phyloP scores from a whole-genome alignment of 2,888 invertebrate species.

The Cantharis flavilabris region DNA sequence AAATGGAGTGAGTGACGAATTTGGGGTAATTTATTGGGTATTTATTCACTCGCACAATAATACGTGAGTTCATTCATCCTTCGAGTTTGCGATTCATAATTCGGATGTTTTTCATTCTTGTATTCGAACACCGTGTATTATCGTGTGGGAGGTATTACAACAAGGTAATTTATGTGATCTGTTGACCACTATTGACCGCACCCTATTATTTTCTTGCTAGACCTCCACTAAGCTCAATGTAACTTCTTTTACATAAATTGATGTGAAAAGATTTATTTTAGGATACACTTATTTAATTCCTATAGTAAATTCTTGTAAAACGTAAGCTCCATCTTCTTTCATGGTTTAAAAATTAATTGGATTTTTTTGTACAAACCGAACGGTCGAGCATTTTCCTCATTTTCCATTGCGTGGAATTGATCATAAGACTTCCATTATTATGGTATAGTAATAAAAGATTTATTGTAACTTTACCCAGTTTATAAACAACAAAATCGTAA shows the following conservation, averaged over 20 bases:
- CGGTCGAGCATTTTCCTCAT: neutral
- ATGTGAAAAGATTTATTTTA: conserved; percentile 10
- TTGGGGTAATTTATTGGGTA: conserved; percentile 30
- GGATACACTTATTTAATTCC: neutral
- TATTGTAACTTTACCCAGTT: neutral
- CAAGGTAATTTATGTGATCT: conserved; percentile 31
- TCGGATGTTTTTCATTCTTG: conserved; percentile 23
- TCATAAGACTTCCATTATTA: neutral
- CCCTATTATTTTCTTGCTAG: conserved; percentile 28
- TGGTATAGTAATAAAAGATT: neutral
- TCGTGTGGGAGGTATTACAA: conserved; percentile 30
- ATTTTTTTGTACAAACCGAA: neutral
- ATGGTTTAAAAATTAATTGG: neutral
- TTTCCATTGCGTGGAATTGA: neutral
- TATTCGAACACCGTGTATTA: conserved; percentile 15
- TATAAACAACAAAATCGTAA: neutral
- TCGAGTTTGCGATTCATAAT: conserved; percentile 25
- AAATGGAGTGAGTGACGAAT: conserved; percentile 27
- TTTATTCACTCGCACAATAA: conserved; percentile 29
- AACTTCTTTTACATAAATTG: conserved; percentile 31
- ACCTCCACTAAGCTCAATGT: conserved; percentile 26
- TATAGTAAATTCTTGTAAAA: neutral
- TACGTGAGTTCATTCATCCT: conserved; percentile 25
- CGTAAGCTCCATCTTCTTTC: neutral
- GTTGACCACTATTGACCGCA: conserved; percentile 30